phyloP scores from a whole-genome alignment of 2,888 invertebrate genomes.

The Macrophya alboannulata region DNA sequence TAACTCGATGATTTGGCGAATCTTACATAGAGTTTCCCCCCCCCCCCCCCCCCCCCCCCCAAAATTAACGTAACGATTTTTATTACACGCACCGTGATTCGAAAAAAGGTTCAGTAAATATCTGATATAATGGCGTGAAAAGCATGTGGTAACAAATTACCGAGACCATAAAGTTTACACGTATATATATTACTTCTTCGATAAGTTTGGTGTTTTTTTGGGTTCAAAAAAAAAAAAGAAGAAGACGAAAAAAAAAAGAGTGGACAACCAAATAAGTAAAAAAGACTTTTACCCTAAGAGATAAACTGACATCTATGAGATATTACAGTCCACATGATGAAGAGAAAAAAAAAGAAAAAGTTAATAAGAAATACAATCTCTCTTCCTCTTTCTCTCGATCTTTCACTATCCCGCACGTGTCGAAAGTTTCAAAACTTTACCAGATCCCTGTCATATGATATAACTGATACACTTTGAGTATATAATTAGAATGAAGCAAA shows the following conservation, averaged over 20 bases:
- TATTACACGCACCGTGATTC: too few species aligned
- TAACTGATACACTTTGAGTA: neutral
- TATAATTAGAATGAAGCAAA: neutral
- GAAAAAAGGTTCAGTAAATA: neutral
- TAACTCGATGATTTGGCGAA: too few species aligned
- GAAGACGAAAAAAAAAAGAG: neutral
- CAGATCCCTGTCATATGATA: neutral
- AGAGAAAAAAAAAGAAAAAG: neutral
- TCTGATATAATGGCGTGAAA: neutral
- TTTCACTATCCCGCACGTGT: conserved; percentile 9
- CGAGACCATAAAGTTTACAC: neutral
- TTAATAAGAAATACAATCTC: neutral
- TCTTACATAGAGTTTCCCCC: too few species aligned
- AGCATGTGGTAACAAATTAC: conserved; percentile 33
- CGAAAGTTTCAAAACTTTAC: neutral
- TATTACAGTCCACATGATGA: neutral
- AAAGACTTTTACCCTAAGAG: neutral
- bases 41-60: too few species aligned
- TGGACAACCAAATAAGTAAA: neutral
- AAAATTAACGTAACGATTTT: too few species aligned
- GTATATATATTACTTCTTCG: neutral
- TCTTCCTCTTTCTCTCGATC: neutral
- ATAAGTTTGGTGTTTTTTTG: neutral
- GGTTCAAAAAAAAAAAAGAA: neutral
- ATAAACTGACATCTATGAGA: conserved; percentile 30